Evolutionary conservation across 2,797 vertebrate species (phyloP), one percentile per base, ranked within the genome.

Genomic region (Nannoperca obscura): DNA sequence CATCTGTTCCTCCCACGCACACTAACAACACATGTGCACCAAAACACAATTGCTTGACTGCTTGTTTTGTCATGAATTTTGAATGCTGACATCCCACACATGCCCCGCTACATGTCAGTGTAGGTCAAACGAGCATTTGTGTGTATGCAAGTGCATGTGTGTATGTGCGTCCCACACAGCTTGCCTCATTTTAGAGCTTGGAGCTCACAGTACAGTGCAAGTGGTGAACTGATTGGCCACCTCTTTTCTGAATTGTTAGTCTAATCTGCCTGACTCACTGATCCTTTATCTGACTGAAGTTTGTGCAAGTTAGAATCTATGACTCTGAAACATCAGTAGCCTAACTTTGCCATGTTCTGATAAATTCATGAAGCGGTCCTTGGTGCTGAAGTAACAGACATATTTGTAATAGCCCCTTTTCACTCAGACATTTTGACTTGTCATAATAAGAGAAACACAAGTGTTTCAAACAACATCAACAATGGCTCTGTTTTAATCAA

Each of bases 41-140:
- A 30, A 13, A 24, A 40, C 10, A 64, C 11, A 27, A 2, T 40
- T 24, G 58, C n/a, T 13, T 14, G 40, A 49, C 7, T 3, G 7
- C 12, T 5, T 68, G 32, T 57, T 58, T 44, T 61, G 32, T 40
- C 15, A 10, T 19, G 13, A 11, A 17, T 40, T 76, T 53, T 50
- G 1, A 53, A 42, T 2, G n/a, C 22, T 20, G 13, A 42, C 53
- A 64, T 85, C 85, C 70, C 58, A 68, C 85, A 55, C 59, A 76
- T 38, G 32, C n/a, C 55, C 14, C 7, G 12, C 30, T 54, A 11
- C 46, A 53, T 62, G 47, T 81, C 24, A 38, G n/a, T 15, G 17
- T 13, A 22, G 64, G 7, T 67, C 36, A n/a, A 24, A 40, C 1
- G 11, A 11, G 34, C 50, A 10, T 53, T 73, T 40, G 20, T 57